Percentiles rank a stretch among this genome's conserved stretches.
These are phyloP conservation scores for Pegea sp. DNA, from an alignment of 23 tunicate species.

Conservation along the genomic window DNA sequence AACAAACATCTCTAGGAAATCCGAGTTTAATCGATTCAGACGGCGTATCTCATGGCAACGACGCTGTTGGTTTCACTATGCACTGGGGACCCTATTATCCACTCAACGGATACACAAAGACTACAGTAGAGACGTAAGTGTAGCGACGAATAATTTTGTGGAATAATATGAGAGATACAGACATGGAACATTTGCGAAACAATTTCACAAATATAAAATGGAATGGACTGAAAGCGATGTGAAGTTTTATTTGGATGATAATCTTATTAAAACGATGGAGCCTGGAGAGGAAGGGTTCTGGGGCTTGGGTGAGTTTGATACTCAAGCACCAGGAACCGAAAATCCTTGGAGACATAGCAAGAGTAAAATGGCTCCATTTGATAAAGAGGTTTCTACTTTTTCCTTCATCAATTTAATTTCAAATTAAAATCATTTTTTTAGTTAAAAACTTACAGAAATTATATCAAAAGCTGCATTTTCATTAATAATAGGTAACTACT, in stretches of 20 bases:
- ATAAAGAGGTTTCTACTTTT: conserved; percentile 62
- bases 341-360: conserved; percentile 46
- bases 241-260: conserved; percentile 34
- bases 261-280: conserved; percentile 12
- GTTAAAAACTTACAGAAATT: no score
- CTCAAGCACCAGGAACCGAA: conserved; percentile 25
- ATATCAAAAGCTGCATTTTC: no score
- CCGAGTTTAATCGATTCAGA: conserved; percentile 14
- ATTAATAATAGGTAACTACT: no score
- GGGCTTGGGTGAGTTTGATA: conserved; percentile 50
- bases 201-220: conserved; percentile 38
- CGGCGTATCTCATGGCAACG: conserved; percentile 65
- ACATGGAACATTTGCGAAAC: conserved; percentile 17
- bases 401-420: no score
- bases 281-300: conserved; percentile 67
- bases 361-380: conserved; percentile 71
- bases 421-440: no score
- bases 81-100: conserved; percentile 99
- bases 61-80: conserved; percentile 64
- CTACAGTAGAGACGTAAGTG: conserved; percentile 55
- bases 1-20: conserved; percentile 13
- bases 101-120: conserved; percentile 45
- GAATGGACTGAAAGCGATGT: conserved; percentile 48
- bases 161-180: neutral
- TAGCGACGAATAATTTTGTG: neutral